Percentiles rank a stretch among this genome's conserved stretches.
Conservation (phyloP, 2,113 vertebrate species). For the Neotragus pygmaeus region DNA sequence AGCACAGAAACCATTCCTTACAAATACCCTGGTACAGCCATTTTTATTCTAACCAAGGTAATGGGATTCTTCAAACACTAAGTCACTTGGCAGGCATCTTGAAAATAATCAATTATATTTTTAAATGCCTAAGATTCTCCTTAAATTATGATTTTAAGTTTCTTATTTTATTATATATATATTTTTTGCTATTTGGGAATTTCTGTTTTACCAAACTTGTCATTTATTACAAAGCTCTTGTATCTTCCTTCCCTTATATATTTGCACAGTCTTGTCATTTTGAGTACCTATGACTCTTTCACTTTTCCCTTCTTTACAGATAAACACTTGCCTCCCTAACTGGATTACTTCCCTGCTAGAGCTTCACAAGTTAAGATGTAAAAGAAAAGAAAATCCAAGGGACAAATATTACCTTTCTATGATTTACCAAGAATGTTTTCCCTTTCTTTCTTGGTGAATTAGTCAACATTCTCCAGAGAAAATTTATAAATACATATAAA, state of each 20-base stretch:
- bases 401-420: neutral
- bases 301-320: neutral
- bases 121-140: neutral
- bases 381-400: neutral
- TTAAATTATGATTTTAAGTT: neutral
- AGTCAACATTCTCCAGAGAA: neutral
- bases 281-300: neutral
- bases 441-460: neutral
- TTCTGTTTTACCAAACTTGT: neutral
- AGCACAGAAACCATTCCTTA: neutral
- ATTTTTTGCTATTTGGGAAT: neutral
- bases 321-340: neutral
- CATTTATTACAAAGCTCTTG: neutral
- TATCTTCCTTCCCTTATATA: neutral
- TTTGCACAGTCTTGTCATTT: neutral
- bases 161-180: neutral
- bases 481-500: neutral
- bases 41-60: neutral
- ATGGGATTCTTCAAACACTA: slow-evolving; percentile 5
- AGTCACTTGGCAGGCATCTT: neutral
- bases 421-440: neutral
- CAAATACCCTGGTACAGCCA: neutral
- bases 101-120: neutral
- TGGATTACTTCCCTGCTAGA: neutral
- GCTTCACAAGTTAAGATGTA: neutral